Evolutionary conservation across 2,797 vertebrate genomes (phyloP).

Genomic region (Manis crassicaudata): DNA sequence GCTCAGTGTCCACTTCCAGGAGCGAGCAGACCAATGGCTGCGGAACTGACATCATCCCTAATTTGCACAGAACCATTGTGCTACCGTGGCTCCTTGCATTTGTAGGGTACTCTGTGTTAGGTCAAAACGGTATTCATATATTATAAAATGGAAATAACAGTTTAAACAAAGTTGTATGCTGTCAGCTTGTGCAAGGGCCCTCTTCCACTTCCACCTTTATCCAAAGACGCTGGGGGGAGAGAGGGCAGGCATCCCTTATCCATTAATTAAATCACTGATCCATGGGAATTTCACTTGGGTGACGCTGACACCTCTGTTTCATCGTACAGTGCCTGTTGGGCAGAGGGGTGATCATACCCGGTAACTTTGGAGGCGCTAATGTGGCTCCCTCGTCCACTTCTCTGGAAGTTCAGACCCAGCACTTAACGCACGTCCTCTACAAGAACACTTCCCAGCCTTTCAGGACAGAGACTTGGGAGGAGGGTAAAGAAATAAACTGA

Average conservation of each 20-base stretch:
- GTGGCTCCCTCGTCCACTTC: neutral
- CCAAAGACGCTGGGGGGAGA: neutral
- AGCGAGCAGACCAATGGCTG: neutral
- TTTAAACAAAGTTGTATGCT: constrained; percentile 11
- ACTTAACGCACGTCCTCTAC: neutral
- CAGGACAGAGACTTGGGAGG: neutral
- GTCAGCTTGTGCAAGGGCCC: neutral
- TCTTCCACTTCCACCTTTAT: neutral
- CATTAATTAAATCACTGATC: neutral
- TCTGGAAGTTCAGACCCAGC: constrained; percentile 15
- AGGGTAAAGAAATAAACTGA: neutral
- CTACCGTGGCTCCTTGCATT: neutral
- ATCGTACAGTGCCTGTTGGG: neutral
- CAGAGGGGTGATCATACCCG: fast-evolving
- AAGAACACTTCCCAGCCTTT: neutral
- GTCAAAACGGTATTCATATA: neutral
- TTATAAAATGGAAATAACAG: neutral
- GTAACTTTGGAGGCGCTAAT: neutral
- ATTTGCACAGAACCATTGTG: neutral
- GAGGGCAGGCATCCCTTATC: neutral
- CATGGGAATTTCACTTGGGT: neutral
- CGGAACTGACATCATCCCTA: fast-evolving
- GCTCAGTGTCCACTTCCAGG: neutral
- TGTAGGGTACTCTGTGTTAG: neutral
- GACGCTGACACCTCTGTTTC: neutral